Evolutionary conservation across 2,113 vertebrate species (phyloP).

Genomic region (Ptychochromis oligacanthus): DNA sequence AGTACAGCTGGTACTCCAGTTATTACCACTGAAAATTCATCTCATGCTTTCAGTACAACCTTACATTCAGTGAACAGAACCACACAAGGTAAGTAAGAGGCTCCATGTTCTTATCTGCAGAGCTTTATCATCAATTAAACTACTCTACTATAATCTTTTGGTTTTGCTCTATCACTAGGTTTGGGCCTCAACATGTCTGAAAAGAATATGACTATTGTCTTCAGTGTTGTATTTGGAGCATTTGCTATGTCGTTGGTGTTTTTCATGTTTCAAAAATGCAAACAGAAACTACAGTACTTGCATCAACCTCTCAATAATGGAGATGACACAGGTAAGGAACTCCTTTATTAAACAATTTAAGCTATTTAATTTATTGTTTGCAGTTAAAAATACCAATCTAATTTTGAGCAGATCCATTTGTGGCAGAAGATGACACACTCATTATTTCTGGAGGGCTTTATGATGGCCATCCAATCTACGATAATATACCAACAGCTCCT

Average conservation of each 20-base stretch:
- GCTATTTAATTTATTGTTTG: neutral
- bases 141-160: neutral
- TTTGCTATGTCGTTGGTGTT: constrained; percentile 59
- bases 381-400: neutral
- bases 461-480: constrained; percentile 69
- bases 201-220: constrained; percentile 72
- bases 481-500: constrained; percentile 48
- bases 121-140: neutral
- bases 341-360: neutral
- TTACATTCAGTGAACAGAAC: neutral
- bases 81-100: constrained; percentile 43
- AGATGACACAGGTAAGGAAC: constrained; percentile 69
- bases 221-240: constrained; percentile 72
- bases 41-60: constrained; percentile 18
- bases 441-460: constrained; percentile 81
- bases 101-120: neutral
- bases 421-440: constrained; percentile 72
- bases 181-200: constrained; percentile 69
- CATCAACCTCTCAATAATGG: constrained; percentile 76
- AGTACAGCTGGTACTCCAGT: constrained; percentile 12
- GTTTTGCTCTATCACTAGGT: constrained; percentile 16
- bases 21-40: constrained; percentile 17
- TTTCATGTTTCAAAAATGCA: constrained; percentile 69
- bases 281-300: constrained; percentile 74
- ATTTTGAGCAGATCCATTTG: constrained; percentile 66